phyloP scores from a whole-genome alignment of 2,113 vertebrate species.

The Vulpes vulpes region DNA sequence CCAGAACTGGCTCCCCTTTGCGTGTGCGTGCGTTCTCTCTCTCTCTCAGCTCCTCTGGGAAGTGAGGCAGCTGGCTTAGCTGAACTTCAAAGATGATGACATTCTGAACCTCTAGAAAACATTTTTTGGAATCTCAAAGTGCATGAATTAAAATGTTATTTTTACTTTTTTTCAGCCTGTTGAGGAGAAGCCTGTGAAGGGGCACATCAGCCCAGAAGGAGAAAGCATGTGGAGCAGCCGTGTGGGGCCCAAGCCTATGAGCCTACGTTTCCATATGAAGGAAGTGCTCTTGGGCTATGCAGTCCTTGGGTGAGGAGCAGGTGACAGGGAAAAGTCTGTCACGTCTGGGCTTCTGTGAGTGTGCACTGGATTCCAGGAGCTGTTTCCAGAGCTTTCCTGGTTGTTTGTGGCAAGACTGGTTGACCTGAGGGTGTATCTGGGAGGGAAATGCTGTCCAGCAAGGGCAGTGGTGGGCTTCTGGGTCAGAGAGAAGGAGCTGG shows the following conservation, averaged over 20 bases:
- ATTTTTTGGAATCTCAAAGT: not conserved
- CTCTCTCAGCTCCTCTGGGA: not conserved
- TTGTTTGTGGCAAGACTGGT: not conserved
- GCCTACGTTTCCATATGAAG: not conserved
- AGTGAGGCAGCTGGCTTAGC: not conserved
- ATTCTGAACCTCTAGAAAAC: not conserved
- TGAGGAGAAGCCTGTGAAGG: not conserved
- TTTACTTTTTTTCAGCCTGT: not conserved
- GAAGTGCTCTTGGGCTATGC: not conserved
- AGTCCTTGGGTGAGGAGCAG: not conserved
- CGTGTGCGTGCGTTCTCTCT: rapidly evolving
- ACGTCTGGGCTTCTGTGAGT: not conserved
- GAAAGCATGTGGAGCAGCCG: rapidly evolving
- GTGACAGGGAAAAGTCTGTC: not conserved
- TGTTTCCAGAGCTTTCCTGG: not conserved
- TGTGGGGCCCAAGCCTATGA: not conserved
- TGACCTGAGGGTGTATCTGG: not conserved
- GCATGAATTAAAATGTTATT: not conserved
- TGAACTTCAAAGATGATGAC: not conserved
- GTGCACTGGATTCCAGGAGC: not conserved
- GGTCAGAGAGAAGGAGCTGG: not conserved
- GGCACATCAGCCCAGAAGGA: not conserved
- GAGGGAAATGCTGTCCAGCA: not conserved
- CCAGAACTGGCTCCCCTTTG: not conserved
- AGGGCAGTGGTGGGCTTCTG: not conserved